Evolutionary conservation across 2,113 vertebrate genomes (phyloP).

Genomic region (Ammodramus savannarum): DNA sequence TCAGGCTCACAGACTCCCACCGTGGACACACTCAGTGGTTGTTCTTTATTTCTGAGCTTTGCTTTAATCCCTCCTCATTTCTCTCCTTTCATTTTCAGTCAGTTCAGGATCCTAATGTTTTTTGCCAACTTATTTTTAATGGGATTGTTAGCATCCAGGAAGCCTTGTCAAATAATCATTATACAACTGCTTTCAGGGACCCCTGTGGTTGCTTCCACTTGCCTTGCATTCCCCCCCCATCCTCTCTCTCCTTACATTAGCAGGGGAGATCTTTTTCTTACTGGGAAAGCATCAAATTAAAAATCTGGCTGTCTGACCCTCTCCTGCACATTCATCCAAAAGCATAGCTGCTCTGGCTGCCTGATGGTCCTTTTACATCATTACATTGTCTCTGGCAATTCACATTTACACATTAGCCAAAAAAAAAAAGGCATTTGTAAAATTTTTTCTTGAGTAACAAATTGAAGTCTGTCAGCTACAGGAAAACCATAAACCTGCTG

Average conservation of each 20-base stretch:
- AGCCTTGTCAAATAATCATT: slow-evolving; percentile 63
- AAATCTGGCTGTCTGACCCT: slow-evolving; percentile 7
- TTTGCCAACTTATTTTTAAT: slow-evolving; percentile 65
- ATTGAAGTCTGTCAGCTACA: neutral
- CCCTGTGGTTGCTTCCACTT: slow-evolving; percentile 29
- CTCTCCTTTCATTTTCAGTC: slow-evolving; percentile 56
- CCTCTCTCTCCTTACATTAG: neutral
- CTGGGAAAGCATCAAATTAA: slow-evolving; percentile 5
- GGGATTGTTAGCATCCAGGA: slow-evolving; percentile 60
- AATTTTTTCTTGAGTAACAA: neutral
- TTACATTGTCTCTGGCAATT: neutral
- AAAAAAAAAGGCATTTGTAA: slow-evolving; percentile 1
- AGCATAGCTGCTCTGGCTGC: neutral
- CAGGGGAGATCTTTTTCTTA: neutral
- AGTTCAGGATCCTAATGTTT: slow-evolving; percentile 35
- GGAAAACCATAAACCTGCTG: neutral
- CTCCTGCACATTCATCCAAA: neutral
- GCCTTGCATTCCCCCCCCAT: neutral
- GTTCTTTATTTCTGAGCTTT: slow-evolving; percentile 52
- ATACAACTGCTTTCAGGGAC: slow-evolving; percentile 30
- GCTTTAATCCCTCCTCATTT: slow-evolving; percentile 65
- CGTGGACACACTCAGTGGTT: slow-evolving; percentile 25
- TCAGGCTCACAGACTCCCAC: slow-evolving; percentile 15
- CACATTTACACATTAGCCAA: neutral
- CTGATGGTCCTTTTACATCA: neutral